These are phyloP conservation scores for Bathynomus jamesi DNA, from an alignment of 1,140 invertebrate species.

Conservation along the genomic window DNA sequence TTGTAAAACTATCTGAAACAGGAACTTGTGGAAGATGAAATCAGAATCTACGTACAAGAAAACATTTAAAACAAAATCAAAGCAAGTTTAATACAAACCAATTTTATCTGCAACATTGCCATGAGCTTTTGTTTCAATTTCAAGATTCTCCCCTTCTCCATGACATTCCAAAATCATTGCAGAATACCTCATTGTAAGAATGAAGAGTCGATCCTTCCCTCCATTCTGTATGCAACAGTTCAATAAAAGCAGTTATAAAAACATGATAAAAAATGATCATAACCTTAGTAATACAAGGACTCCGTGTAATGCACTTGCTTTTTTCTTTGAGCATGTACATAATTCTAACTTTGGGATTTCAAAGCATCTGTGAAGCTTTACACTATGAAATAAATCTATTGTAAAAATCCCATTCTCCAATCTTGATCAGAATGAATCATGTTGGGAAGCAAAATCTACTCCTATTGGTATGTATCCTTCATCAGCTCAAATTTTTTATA, in stretches of 20 bases:
- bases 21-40: too few species aligned
- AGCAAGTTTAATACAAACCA: too few species aligned
- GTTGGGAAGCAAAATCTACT: too few species aligned
- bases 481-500: too few species aligned
- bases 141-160: constrained; percentile 64
- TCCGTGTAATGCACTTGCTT: neutral
- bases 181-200: constrained; percentile 88
- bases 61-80: too few species aligned
- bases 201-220: constrained; percentile 82
- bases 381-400: neutral
- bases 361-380: neutral
- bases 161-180: constrained; percentile 93
- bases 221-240: neutral
- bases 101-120: constrained; percentile 90
- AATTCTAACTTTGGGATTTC: too few species aligned
- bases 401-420: too few species aligned
- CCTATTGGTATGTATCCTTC: too few species aligned
- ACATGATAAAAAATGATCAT: neutral
- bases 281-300: neutral
- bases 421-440: too few species aligned
- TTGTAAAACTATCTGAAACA: too few species aligned
- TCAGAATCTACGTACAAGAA: too few species aligned
- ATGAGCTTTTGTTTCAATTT: constrained; percentile 91
- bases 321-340: neutral
- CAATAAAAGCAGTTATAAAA: neutral